Base-by-base conservation (phyloP, 2,888 invertebrate genomes). In the Ctena decussata region DNA sequence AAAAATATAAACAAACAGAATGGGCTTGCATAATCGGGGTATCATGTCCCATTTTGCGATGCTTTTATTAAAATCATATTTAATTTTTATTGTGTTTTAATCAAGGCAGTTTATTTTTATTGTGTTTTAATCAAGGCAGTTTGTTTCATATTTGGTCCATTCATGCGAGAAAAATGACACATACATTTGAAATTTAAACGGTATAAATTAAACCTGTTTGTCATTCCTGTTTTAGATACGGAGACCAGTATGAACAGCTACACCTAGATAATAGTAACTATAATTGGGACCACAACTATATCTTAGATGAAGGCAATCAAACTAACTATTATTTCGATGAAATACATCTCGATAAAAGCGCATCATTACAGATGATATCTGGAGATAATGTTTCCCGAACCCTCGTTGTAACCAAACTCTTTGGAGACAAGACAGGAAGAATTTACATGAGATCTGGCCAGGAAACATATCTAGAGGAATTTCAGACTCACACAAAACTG, bases 341-440 rank as follows among this genome's bases (percentile, higher is more conserved):
- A 46, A 44, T 93, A 0, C 91, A 92, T 73, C 86, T 93, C 12
- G 77, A 76, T 27, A 82, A 81, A 11, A 91, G 91, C 57, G 92
- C 92, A 0, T 90, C 93, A 0, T 70, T 93, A 15, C 89, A 90
- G 73, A 82, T 93, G 85, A 90, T 87, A 41, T 80, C 77, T 8
- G 87, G 85, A 0, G 88, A 85, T 30, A 79, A 70, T 12, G 74
- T 83, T 1, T 69, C 71, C 6, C 89, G 87, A 41, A 89, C 81
- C 15, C 65, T 93, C 18, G 83, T 72, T 21, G 77, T 86, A 30
- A 53, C 35, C 53, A 92, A 88, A 82, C 72, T 93, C 0, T 81
- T 85, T 71, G 94, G 94, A 5, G 94, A 94, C 49, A 72, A 69
- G 6, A 87, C 93, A 18, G 93, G 92, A 3, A 88, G 91, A n/a